Evolutionary conservation across 2,113 vertebrate genomes (phyloP), one percentile per base, ranked within the genome.

Genomic region (Balaeniceps rex): DNA sequence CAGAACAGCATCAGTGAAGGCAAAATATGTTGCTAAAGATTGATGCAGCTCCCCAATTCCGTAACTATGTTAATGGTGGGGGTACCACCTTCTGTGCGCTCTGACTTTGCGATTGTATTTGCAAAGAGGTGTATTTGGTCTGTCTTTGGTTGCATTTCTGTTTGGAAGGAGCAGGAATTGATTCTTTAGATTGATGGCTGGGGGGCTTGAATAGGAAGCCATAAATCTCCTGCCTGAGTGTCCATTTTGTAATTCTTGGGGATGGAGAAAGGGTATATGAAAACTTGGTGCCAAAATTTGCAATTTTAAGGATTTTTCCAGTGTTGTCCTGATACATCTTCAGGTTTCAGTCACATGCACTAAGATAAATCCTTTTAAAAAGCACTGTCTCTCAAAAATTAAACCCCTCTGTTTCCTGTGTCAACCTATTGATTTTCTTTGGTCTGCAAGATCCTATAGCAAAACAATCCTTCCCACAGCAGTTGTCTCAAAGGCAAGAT

Each of bases 101-200:
- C 54, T 25, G 70, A 64, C 51, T 87, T 65, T 87, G 87, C 9
- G 10, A 4, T 33, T 91, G 65, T 90, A 23, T 74, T 80, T 78
- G 66, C 69, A 47, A 26, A 69, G 80, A 51, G 66, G 74, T 83
- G 47, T 49, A 25, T 93, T 79, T 69, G 51, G 46, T 61, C 54
- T 23, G 14, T 64, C 49, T 47, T 82, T 42, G 33, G 83, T 85
- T 94, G 47, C 18, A 7, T 58, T 90, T 54, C 38, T 83, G 31
- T 44, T 80, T 74, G 64, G 66, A 90, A 81, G 47, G 77, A 85
- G 65, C 29, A 61, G 40, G 64, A 93, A 97, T 92, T 83, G 79
- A 93, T 95, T 95, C 68, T 81, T 87, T 79, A 57, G 52, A 81
- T 91, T 87, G 82, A 96, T 96, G 79, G n/a, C 42, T 79, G 15